These are phyloP conservation scores for Sinelater perroti DNA, from an alignment of 2,888 invertebrate species.

Conservation along the genomic window DNA sequence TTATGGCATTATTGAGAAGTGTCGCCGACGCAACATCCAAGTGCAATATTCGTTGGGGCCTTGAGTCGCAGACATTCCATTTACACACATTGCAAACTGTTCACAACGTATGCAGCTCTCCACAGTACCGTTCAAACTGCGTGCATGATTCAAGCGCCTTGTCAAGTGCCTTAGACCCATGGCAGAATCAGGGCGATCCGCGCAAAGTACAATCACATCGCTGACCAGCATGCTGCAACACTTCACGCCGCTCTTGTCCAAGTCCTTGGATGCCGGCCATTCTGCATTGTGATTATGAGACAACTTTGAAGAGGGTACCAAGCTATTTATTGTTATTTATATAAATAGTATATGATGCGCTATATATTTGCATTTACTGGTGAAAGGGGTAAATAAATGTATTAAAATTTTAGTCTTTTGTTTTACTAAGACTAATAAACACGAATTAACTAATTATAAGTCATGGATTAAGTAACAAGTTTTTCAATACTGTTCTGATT, in stretches of 20 bases:
- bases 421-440: too few species aligned
- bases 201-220: conserved; percentile 14
- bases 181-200: background rate
- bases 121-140: conserved; percentile 1
- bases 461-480: too few species aligned
- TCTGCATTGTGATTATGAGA: conserved; percentile 33
- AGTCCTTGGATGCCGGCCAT: conserved; percentile 8
- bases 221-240: conserved; percentile 8
- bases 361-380: conserved; percentile 41
- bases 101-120: too few species aligned
- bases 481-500: too few species aligned
- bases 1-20: conserved; percentile 24
- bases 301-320: conserved; percentile 26
- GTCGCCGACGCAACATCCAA: conserved; percentile 21
- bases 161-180: conserved; percentile 21
- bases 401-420: background rate
- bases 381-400: conserved; percentile 43
- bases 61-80: conserved; percentile 13
- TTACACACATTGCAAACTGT: conserved; percentile 6
- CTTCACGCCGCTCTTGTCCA: conserved; percentile 3
- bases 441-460: too few species aligned
- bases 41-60: conserved; percentile 34
- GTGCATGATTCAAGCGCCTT: conserved; percentile 18
- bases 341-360: conserved; percentile 39
- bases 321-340: conserved; percentile 44